Conservation (phyloP, 2,888 invertebrate genomes). For the Mantis religiosa region DNA sequence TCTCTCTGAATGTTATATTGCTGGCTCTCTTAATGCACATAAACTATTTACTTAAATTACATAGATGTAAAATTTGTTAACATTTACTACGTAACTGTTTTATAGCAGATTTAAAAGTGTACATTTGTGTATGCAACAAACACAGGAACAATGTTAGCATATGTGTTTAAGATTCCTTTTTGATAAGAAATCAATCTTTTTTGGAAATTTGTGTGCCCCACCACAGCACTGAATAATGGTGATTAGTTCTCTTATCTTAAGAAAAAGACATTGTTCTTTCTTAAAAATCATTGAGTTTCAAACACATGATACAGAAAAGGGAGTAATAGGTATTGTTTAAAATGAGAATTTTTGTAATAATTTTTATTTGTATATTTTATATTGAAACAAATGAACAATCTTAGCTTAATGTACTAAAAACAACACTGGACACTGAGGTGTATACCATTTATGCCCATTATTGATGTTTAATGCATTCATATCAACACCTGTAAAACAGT, state of each 20-base stretch:
- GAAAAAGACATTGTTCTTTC: not conserved
- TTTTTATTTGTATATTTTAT: not conserved
- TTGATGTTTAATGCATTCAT: not conserved
- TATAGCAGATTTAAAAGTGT: not conserved
- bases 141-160: not conserved
- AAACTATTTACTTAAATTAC: not conserved
- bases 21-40: not conserved
- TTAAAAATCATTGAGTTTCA: not conserved
- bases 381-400: not conserved
- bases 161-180: not conserved
- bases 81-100: not conserved
- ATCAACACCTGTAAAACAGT: not conserved
- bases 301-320: not conserved
- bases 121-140: not conserved
- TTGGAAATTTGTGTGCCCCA: not conserved
- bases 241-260: not conserved
- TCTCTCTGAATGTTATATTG: not conserved
- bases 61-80: not conserved
- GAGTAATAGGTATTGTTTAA: not conserved
- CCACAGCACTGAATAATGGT: too few relatives aligned
- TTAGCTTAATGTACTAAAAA: not conserved
- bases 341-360: not conserved
- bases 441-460: not conserved
- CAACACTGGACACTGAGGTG: not conserved
- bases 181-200: not conserved